Base-by-base conservation (phyloP, 2,113 vertebrate genomes). In the Oenanthe oenanthe region DNA sequence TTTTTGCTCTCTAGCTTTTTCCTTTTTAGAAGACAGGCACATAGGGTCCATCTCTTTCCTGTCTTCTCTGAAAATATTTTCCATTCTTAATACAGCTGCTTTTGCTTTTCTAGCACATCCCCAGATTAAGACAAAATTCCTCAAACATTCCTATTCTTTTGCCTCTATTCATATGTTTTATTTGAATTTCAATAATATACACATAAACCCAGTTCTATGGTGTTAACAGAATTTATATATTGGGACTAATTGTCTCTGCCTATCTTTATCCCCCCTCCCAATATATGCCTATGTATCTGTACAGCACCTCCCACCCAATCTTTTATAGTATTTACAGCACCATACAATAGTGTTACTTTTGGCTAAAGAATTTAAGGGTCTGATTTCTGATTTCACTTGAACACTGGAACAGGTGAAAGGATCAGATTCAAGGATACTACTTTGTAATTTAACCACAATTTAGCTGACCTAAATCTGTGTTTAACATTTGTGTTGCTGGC, bases 241-340 rank as follows among this genome's bases (percentile, higher is more conserved):
- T 70, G 2, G 40, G 17, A 4, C 14, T n/a, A 36, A 26, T 5
- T 48, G 4, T 51, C 60, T 84, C 26, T 81, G 36, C 24, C 31
- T 20, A 9, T 40, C 63, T 89, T 89, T 63, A 51, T 56, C 2
- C 2, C 1, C 2, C 2, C 16, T 47, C 26, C 15, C 7, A n/a
- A 34, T 53, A 50, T 15, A 61, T 8, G 7, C 9, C 34, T n/a
- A 14, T 29, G 16, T n/a, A 6, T 42, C 6, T 19, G 6, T 18
- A 58, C 4, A 12, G 6, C 19, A 67, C 0, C 8, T 7, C 12
- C 5, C 6, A 32, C 6, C 7, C 6, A 66, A 28, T 36, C 13
- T 87, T 19, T 84, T 38, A 11, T 0, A 34, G 16, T 47, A 54
- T 71, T 89, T 85, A 56, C 25, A 61, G 22, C 7, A 61, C 11